A percentile compares a stretch with the other conserved stretches of the same genome.
phyloP scores from a whole-genome alignment of 2,797 vertebrate species.

The Astyanax mexicanus region DNA sequence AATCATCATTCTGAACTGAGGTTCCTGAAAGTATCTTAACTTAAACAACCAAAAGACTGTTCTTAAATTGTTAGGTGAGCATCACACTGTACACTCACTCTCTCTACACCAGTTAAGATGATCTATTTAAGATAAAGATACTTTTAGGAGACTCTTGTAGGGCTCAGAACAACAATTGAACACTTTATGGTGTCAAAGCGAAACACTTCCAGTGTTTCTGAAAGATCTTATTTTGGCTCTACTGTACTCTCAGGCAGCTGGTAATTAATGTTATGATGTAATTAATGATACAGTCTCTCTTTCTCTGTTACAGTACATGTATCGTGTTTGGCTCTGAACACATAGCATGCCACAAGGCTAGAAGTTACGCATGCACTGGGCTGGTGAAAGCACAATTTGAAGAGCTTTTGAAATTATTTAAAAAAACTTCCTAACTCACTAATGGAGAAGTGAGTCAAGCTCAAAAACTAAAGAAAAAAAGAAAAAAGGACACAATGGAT shows the following conservation, averaged over 20 bases:
- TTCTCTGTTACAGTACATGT: conserved; percentile 5
- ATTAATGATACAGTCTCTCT: conserved; percentile 5
- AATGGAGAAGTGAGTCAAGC: not conserved
- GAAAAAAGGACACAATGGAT: not conserved
- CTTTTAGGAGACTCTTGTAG: too few relatives aligned
- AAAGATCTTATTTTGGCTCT: not conserved
- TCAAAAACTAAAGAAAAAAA: not conserved
- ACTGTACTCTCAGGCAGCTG: not conserved
- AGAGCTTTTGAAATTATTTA: not conserved
- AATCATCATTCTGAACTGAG: too few relatives aligned
- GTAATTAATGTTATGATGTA: too few relatives aligned
- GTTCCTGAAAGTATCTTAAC: too few relatives aligned
- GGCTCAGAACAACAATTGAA: not conserved
- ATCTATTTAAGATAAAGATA: too few relatives aligned
- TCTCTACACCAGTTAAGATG: too few relatives aligned
- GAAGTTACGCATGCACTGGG: not conserved
- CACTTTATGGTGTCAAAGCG: not conserved
- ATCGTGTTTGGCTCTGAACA: not conserved
- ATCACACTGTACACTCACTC: too few relatives aligned
- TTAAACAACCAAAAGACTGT: too few relatives aligned
- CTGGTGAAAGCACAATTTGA: not conserved
- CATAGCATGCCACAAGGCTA: not conserved
- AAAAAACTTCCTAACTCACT: not conserved
- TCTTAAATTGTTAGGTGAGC: too few relatives aligned
- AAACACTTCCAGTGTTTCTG: conserved; percentile 1